These are phyloP conservation scores for Pitangus sulphuratus DNA, from an alignment of 2,797 vertebrate genomes.

Conservation along the genomic window DNA sequence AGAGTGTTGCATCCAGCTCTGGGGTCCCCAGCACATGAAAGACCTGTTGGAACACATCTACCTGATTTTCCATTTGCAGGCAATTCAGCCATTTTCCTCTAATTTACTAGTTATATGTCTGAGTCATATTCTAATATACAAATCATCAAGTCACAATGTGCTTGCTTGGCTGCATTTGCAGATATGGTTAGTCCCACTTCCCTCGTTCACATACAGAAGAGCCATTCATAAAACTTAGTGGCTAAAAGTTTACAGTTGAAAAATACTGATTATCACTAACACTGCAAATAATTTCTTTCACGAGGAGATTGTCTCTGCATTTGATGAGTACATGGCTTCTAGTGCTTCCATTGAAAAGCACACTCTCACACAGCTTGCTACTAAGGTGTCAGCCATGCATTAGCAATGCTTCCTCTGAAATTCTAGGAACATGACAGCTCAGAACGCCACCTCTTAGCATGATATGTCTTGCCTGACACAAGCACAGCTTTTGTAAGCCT, in stretches of 20 bases:
- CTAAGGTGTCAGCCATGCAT: not conserved
- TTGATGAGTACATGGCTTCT: not conserved
- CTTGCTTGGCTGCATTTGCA: not conserved
- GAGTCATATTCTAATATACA: not conserved
- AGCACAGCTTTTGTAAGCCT: not conserved
- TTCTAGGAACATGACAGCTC: not conserved
- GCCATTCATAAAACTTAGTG: not conserved
- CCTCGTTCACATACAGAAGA: not conserved
- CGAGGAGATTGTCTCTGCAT: not conserved
- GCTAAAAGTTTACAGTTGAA: not conserved
- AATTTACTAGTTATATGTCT: not conserved
- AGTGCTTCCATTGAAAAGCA: not conserved
- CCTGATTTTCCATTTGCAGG: not conserved
- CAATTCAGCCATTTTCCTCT: not conserved
- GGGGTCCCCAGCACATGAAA: not conserved
- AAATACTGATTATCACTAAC: not conserved
- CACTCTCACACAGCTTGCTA: not conserved
- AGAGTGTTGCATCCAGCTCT: not conserved
- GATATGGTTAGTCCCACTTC: not conserved
- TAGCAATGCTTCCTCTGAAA: not conserved
- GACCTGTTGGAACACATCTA: not conserved
- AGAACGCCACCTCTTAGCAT: not conserved
- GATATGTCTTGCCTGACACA: not conserved
- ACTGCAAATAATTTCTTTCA: not conserved
- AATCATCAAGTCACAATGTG: not conserved